Evolutionary conservation across 2,797 vertebrate genomes (phyloP), one percentile per base, ranked within the genome.

Genomic region (Hapalemur alaotrensis): DNA sequence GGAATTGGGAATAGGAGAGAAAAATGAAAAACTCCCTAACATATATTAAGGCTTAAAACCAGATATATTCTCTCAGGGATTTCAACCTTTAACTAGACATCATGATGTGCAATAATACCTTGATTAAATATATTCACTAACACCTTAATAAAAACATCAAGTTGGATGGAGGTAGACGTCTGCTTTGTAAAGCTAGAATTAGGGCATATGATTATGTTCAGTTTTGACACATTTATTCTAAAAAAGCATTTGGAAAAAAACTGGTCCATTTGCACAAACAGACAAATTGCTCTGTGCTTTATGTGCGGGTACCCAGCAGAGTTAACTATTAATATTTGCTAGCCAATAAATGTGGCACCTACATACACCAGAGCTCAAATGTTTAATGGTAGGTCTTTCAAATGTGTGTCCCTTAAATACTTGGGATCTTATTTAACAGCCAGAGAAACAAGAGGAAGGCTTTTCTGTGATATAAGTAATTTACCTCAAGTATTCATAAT

Each of bases 21-120:
- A 91, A 95, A 96, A 95, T 92, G 91, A 70, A 83, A 95, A 98
- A 97, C 97, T 99, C 97, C 73, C 98, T 98, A 98, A 98, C 98
- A 98, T 97, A 93, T 98, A 98, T 98, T 98, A 98, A 98, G 98
- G 98, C 97, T 98, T 97, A 88, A 96, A 97, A 96, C 97, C 89
- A 92, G 90, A 94, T 35, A 72, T 97, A 80, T 97, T 98, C 97
- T 98, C 98, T 54, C 17, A 95, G 98, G 98, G 91, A 63, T 96
- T 70, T 81, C 52, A 95, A 12, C 92, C 97, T 95, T 96, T 97
- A 84, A 82, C 84, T 91, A 92, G 93, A 82, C 89, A 11, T 89
- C 95, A 57, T 89, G 43, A 95, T 95, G 97, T 98, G 95, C 91
- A 95, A 30, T 97, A 95, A 25, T 94, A 67, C 97, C 93, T 97